These are phyloP conservation scores for Neopipo cinnamomea DNA, from an alignment of 2,113 vertebrate genomes.

Conservation along the genomic window DNA sequence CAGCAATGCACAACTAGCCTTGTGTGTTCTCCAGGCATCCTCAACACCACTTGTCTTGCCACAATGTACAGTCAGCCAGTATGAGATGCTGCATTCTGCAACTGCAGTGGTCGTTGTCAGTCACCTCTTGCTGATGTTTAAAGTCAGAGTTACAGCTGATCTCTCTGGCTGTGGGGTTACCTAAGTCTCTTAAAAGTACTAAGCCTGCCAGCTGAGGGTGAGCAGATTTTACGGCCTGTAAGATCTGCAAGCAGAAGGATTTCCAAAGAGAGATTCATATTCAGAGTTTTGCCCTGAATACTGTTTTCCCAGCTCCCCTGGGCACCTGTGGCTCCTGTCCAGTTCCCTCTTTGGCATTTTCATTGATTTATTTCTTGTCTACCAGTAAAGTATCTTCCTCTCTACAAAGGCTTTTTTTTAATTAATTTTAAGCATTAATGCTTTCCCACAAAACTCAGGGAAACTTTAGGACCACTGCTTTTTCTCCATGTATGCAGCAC, in stretches of 20 bases:
- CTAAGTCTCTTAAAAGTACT: not conserved
- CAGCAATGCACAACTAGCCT: not conserved
- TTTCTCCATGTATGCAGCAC: not conserved
- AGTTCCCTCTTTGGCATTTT: not conserved
- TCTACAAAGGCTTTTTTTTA: not conserved
- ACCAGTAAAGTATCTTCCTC: not conserved
- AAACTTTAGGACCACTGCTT: not conserved
- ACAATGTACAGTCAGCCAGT: accelerated
- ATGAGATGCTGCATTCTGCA: not conserved
- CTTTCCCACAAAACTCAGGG: not conserved
- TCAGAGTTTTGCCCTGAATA: not conserved
- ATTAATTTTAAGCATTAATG: not conserved
- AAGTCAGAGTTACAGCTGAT: not conserved
- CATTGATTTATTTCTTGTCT: not conserved
- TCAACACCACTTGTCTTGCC: accelerated
- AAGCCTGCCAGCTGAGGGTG: not conserved
- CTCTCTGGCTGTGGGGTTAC: not conserved
- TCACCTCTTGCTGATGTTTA: not conserved
- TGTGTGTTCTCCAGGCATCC: not conserved
- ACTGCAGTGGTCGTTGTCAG: not conserved
- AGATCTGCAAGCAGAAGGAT: not conserved
- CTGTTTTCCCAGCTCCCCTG: not conserved
- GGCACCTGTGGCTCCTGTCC: not conserved
- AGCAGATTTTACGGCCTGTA: not conserved
- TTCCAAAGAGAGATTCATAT: not conserved